Base-by-base conservation (phyloP, 2,888 invertebrate species). In the Tribolium freemani region DNA sequence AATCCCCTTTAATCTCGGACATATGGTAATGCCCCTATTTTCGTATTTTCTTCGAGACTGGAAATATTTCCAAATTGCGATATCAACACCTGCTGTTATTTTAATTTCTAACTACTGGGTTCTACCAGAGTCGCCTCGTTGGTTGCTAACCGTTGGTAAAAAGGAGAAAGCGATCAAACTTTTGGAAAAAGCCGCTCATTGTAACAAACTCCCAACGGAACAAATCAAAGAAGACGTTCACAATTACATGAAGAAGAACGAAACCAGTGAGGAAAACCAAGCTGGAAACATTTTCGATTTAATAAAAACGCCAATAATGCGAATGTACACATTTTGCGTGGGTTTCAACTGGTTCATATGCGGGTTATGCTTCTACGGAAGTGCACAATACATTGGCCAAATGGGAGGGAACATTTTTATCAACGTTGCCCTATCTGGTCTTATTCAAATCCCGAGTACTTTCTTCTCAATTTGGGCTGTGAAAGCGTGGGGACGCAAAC, bases 321-420 rank as follows among this genome's bases (percentile, higher is more conserved):
- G 94, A 26, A 83, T 88, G 31, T 93, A 94, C 79, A 94, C 94
- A 0, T 81, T 94, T 2, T 91, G 91, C 46, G 92, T 94, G 81
- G 91, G 91, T 79, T 93, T 92, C 84, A 93, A 93, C 83, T 96
- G 95, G 96, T 88, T 94, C 66, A 93, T 94, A 0, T 94, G 95
- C 72, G 95, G 96, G 1, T 89, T 96, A 83, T 94, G 95, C 77
- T 95, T 96, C 87, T 97, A 94, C 82, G 96, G 96, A 0, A 91
- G 96, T n/a, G 93, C 94, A 0, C 94, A 96, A 84, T 95, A 94
- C 85, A 92, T 94, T 69, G 93, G 94, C 0, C 91, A 94, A 79
- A 88, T 94, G 4, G 93, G 92, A 0, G 95, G 95, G 1, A 89
- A 95, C 80, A 93, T 95, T 71, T 96, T 96, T 85, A 82, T 92